phyloP scores from a whole-genome alignment of 1,140 invertebrate genomes.

The Sinonovacula constricta region DNA sequence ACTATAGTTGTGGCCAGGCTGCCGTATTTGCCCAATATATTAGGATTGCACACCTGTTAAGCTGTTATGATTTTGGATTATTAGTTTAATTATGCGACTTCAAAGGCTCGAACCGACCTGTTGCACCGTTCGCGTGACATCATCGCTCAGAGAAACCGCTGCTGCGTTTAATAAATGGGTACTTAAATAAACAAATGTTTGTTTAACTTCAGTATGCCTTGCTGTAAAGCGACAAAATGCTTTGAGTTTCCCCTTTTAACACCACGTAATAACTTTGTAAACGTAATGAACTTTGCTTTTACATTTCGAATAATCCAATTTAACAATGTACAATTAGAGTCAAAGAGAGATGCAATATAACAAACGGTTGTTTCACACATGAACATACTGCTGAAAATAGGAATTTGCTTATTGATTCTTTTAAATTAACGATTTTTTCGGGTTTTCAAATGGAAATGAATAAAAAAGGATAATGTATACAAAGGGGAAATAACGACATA shows the following conservation, averaged over 20 bases:
- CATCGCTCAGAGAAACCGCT: background rate
- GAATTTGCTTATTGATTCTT: no score
- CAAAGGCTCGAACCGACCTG: background rate
- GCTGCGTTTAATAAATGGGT: background rate
- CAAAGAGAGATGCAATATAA: background rate
- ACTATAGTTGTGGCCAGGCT: background rate
- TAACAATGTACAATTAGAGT: background rate
- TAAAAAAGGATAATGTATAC: no score
- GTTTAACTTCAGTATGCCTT: background rate
- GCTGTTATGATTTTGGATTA: background rate
- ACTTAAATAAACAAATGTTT: background rate
- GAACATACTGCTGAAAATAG: no score
- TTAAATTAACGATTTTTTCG: no score
- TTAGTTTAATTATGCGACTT: background rate
- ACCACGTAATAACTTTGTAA: background rate
- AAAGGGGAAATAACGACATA: no score
- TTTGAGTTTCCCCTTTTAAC: no score
- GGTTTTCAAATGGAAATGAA: no score
- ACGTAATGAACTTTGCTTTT: background rate
- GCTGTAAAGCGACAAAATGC: no score
- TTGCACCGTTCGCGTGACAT: background rate
- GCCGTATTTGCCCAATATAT: background rate
- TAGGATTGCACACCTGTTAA: background rate
- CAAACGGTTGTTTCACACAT: background rate
- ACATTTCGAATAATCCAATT: background rate